Base-by-base conservation (phyloP, 2,113 vertebrate genomes). In the Grantiella picta region DNA sequence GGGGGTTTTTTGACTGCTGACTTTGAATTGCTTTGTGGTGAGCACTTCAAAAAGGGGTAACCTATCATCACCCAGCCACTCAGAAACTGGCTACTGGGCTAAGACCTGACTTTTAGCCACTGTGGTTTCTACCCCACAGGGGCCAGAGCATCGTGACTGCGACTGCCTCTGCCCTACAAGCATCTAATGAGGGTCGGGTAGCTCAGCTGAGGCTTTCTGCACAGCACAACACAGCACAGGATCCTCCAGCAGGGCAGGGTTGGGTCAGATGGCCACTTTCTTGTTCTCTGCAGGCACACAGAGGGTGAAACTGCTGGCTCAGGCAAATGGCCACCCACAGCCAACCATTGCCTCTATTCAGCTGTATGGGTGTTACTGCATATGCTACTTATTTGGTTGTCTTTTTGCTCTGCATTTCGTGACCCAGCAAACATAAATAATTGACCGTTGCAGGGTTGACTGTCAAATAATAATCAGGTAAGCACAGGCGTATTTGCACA, bases 381-480 rank as follows among this genome's bases (percentile, higher is more conserved):
- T 45, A 60, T 84, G 50, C 20, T n/a, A 24, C 23, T 93, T 79
- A 23, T 12, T 95, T 33, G 33, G 69, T 73, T 54, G 82, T 33
- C 2, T 0, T 8, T 78, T 92, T 86, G 57, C 81, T 79, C 86
- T 60, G 25, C 40, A 3, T n/a, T 89, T 56, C 69, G 40, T 49
- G 92, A 92, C 72, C n/a, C 61, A 79, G 72, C 68, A 91, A 95
- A 84, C 49, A 53, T 25, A 76, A 95, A 61, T 89, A 94, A 90
- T 82, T 83, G 47, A 40, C 52, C 2, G 0, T 40, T 23, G 57
- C 40, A 57, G 70, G 53, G 61, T 20, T 78, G 79, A 81, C 89
- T 40, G 54, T n/a, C 61, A 84, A 92, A 63, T 94, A 95, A 96
- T 92, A 76, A 94, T 22, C 47, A 79, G 40, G 91, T 94, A 24